Evolutionary conservation across 1,140 invertebrate genomes (phyloP).

Genomic region (Periplaneta americana): DNA sequence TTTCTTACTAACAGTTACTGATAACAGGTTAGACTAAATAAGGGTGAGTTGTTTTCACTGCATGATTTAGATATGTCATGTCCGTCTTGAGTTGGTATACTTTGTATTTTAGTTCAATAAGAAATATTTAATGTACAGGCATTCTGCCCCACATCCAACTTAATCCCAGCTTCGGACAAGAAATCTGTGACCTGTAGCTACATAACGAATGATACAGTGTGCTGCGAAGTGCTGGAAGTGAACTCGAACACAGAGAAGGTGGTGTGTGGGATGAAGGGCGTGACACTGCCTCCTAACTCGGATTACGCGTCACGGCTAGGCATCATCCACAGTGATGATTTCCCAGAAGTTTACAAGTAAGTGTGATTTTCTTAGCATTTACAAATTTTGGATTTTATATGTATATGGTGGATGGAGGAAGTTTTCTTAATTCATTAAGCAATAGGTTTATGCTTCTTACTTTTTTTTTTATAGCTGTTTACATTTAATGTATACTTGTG

Average conservation of each 20-base stretch:
- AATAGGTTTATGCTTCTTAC: neutral
- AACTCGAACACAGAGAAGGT: slow-evolving; percentile 82
- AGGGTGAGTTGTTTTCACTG: too few relatives aligned
- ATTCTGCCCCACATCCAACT: slow-evolving; percentile 59
- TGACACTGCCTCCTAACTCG: slow-evolving; percentile 50
- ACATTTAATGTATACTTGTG: neutral
- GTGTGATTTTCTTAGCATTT: slow-evolving; percentile 30
- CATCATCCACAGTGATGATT: slow-evolving; percentile 75
- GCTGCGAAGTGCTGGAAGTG: slow-evolving; percentile 83
- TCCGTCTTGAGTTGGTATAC: too few relatives aligned
- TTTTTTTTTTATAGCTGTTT: neutral
- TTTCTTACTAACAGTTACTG: too few relatives aligned
- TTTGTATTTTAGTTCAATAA: too few relatives aligned
- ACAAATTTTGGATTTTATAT: slow-evolving; percentile 6
- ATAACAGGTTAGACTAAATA: too few relatives aligned
- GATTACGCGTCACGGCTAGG: slow-evolving; percentile 50
- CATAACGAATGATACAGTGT: slow-evolving; percentile 76
- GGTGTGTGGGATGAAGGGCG: slow-evolving; percentile 77
- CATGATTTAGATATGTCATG: too few relatives aligned
- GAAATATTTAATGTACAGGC: too few relatives aligned
- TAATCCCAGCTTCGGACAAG: slow-evolving; percentile 73
- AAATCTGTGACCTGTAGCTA: slow-evolving; percentile 71
- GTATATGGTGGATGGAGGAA: slow-evolving; percentile 8
- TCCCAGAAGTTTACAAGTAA: slow-evolving; percentile 85
- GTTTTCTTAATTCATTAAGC: neutral